Percentiles rank a stretch among this genome's conserved stretches.
phyloP scores from a whole-genome alignment of 2,888 invertebrate species.

The Caenorhabditis angaria region DNA sequence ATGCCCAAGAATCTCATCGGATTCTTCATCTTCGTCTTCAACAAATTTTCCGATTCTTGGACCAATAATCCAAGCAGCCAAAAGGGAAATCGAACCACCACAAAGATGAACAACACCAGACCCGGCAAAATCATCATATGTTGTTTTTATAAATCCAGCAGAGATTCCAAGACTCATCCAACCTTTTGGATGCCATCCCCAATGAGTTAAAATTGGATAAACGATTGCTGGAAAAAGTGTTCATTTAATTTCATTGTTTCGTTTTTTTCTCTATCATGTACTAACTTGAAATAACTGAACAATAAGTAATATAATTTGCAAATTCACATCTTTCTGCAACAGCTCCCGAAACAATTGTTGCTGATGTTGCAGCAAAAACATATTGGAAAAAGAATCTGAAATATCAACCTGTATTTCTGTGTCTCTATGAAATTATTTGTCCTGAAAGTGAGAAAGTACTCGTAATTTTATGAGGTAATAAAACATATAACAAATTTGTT shows the following conservation, averaged over 20 bases:
- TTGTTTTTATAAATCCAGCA: constrained; percentile 46
- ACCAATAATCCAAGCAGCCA: constrained; percentile 74
- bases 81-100: constrained; percentile 66
- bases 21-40: constrained; percentile 56
- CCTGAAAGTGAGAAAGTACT: no score
- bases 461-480: constrained; percentile 1
- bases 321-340: constrained; percentile 77
- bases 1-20: constrained; percentile 73
- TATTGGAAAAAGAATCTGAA: constrained; percentile 75
- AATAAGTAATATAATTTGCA: constrained; percentile 76
- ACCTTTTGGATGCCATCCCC: constrained; percentile 67
- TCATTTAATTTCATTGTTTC: not conserved
- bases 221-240: constrained; percentile 50
- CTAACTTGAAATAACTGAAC: constrained; percentile 75
- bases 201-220: constrained; percentile 68
- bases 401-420: not conserved
- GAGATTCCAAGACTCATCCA: constrained; percentile 63
- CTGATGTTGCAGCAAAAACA: constrained; percentile 77
- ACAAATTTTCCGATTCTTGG: constrained; percentile 76
- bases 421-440: no score
- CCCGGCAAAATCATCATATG: constrained; percentile 75
- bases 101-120: constrained; percentile 76
- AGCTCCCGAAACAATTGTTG: constrained; percentile 76
- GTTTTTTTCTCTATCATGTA: not conserved
- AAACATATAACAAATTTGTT: no score